phyloP scores from a whole-genome alignment of 2,113 vertebrate genomes.

The Macroglossus sobrinus region DNA sequence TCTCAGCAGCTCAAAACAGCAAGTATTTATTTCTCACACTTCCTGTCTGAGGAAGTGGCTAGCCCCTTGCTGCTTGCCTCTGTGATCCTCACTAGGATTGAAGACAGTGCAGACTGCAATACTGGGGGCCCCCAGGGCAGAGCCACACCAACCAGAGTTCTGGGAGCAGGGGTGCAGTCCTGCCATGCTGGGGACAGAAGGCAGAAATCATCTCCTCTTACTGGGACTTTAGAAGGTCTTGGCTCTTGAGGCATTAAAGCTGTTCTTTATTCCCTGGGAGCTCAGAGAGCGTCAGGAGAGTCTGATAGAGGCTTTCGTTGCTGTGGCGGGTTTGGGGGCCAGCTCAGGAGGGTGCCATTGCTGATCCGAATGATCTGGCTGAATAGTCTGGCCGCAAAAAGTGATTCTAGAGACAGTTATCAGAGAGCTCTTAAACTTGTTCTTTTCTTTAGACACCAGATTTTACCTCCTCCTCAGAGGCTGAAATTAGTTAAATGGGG shows the following conservation, averaged over 20 bases:
- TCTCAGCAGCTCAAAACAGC: not conserved
- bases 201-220: not conserved
- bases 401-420: not conserved
- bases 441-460: not conserved
- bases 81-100: not conserved
- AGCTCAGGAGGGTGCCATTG: no score
- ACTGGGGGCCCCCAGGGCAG: not conserved
- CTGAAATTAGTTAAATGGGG: not conserved
- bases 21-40: not conserved
- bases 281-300: not conserved
- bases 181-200: not conserved
- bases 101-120: not conserved
- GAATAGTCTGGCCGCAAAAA: not conserved
- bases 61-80: not conserved
- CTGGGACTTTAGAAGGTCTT: not conserved
- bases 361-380: no score
- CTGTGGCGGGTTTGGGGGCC: no score
- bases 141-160: not conserved
- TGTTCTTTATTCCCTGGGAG: no score
- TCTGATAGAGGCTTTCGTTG: fast-evolving
- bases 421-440: not conserved
- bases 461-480: not conserved
- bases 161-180: no score
- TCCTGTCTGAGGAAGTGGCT: no score
- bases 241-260: not conserved